Conservation (phyloP, 1,140 invertebrate species). For the Oreohelix idahoensis region DNA sequence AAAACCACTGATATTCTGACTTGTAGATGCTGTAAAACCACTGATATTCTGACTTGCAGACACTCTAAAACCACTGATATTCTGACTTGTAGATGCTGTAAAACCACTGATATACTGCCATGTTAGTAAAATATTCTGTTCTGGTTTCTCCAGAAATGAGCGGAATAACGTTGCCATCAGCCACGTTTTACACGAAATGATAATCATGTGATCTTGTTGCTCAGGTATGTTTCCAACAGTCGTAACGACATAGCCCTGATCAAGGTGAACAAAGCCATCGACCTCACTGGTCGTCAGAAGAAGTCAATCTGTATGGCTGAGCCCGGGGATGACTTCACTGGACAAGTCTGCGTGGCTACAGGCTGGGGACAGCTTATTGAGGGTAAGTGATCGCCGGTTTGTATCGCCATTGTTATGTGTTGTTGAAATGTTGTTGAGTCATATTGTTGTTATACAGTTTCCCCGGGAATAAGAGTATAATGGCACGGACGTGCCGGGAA, state of each 20-base stretch:
- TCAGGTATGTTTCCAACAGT: neutral
- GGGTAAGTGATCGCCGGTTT: neutral
- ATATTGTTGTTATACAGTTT: neutral
- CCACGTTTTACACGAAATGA: too few relatives aligned
- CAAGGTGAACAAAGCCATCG: neutral
- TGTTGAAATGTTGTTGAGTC: neutral
- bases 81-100: too few relatives aligned
- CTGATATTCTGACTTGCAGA: too few relatives aligned
- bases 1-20: too few relatives aligned
- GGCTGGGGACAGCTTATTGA: neutral
- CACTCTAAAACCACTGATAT: too few relatives aligned
- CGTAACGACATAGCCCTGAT: slow-evolving; percentile 21
- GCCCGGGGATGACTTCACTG: neutral
- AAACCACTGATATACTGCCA: too few relatives aligned
- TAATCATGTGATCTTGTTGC: neutral
- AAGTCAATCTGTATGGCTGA: neutral
- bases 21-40: too few relatives aligned
- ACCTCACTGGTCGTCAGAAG: neutral
- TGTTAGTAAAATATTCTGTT: too few relatives aligned
- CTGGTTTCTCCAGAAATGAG: too few relatives aligned
- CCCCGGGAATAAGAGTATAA: too few relatives aligned
- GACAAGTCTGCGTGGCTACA: slow-evolving; percentile 6
- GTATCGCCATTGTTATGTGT: neutral
- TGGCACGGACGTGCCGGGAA: too few relatives aligned
- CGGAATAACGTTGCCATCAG: too few relatives aligned